Evolutionary conservation across 2,888 invertebrate species (phyloP).

Genomic region (Hedya salicella): DNA sequence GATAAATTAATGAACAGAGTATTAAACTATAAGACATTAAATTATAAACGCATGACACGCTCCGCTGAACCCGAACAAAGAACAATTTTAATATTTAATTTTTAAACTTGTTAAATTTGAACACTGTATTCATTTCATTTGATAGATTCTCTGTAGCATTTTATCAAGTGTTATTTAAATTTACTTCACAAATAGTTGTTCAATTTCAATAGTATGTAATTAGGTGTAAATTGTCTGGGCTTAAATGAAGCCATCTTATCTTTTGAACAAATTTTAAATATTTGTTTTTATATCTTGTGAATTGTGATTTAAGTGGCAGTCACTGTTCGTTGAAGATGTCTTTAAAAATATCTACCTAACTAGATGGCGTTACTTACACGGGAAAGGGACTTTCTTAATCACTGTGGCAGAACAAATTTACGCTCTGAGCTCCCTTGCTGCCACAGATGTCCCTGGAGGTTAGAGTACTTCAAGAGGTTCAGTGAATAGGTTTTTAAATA

Average conservation of each 20-base stretch:
- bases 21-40: constrained; percentile 10
- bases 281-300: background rate
- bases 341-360: too few relatives aligned
- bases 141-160: constrained; percentile 5
- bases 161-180: background rate
- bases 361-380: too few relatives aligned
- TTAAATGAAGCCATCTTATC: background rate
- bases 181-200: constrained; percentile 9
- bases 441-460: too few relatives aligned
- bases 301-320: background rate
- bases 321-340: too few relatives aligned
- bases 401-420: too few relatives aligned
- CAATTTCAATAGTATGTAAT: background rate
- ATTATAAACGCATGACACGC: constrained; percentile 21
- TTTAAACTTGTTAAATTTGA: constrained; percentile 10
- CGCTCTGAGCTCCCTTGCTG: too few relatives aligned
- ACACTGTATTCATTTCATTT: constrained; percentile 26
- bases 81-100: constrained; percentile 8
- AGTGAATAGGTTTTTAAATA: too few relatives aligned
- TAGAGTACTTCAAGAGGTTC: too few relatives aligned
- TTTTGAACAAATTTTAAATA: background rate
- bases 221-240: background rate
- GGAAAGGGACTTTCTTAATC: too few relatives aligned
- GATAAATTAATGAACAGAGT: constrained; percentile 13
- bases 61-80: constrained; percentile 12